Conservation (phyloP, 2,797 vertebrate species). For the Hoplostethus mediterraneus region DNA sequence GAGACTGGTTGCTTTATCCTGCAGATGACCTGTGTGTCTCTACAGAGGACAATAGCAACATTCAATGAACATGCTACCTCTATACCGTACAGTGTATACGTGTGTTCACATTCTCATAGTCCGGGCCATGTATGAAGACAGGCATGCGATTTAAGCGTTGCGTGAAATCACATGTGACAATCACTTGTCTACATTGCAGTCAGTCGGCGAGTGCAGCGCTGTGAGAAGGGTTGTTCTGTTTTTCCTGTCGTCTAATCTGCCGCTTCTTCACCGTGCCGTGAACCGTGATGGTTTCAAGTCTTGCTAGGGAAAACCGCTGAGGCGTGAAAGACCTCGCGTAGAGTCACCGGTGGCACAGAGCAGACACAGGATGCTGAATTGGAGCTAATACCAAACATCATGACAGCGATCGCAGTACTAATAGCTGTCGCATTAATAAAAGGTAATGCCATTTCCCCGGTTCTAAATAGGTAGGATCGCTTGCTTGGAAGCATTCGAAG, state of each 20-base stretch:
- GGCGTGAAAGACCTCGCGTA: slow-evolving; percentile 5
- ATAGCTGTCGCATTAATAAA: slow-evolving; percentile 29
- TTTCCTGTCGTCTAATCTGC: slow-evolving; percentile 1
- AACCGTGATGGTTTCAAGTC: slow-evolving; percentile 12
- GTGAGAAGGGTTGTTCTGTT: slow-evolving; percentile 16
- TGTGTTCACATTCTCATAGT: not conserved
- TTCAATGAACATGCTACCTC: not conserved
- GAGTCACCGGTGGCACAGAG: slow-evolving; percentile 14
- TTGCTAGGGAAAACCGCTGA: slow-evolving; percentile 8
- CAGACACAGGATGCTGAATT: not conserved
- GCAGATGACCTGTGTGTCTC: not conserved
- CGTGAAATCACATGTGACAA: not conserved
- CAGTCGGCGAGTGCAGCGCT: slow-evolving; percentile 28
- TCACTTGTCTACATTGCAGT: slow-evolving; percentile 9
- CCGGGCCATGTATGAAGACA: not conserved
- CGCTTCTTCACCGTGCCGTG: slow-evolving; percentile 8
- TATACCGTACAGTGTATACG: not conserved
- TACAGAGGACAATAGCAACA: not conserved
- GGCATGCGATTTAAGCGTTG: slow-evolving; percentile 23
- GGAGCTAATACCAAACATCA: not conserved
- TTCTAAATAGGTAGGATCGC: slow-evolving; percentile 34
- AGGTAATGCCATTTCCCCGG: slow-evolving; percentile 33
- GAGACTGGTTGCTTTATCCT: not conserved
- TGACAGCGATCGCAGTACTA: slow-evolving; percentile 27
- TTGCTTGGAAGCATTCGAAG: slow-evolving; percentile 42